phyloP scores from a whole-genome alignment of 2,888 invertebrate species.

The Euclidia mi region DNA sequence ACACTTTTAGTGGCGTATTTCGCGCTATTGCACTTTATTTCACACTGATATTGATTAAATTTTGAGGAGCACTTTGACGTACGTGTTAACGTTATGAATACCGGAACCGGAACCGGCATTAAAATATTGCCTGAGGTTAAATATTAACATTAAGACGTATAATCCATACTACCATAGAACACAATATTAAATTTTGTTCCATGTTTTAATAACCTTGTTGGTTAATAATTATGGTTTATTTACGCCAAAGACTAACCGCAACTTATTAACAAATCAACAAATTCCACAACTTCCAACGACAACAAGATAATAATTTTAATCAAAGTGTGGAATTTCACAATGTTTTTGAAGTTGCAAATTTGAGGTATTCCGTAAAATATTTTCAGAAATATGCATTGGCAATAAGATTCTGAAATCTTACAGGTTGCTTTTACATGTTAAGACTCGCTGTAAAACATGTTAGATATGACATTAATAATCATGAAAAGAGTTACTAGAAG shows the following conservation, averaged over 20 bases:
- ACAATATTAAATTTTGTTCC: neutral
- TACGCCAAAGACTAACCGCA: neutral
- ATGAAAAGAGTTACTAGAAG: too few species aligned
- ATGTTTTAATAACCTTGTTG: neutral
- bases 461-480: too few species aligned
- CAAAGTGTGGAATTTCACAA: neutral
- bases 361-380: neutral
- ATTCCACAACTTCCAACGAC: neutral
- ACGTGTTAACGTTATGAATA: too few species aligned
- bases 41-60: too few species aligned
- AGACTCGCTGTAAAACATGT: too few species aligned
- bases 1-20: too few species aligned
- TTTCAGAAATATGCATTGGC: neutral
- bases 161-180: neutral
- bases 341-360: constrained; percentile 3
- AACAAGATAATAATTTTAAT: constrained; percentile 4
- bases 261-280: constrained; percentile 2
- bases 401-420: neutral
- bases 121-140: too few species aligned
- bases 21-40: too few species aligned
- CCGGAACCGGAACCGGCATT: too few species aligned
- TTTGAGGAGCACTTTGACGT: too few species aligned
- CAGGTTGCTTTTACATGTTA: too few species aligned
- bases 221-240: neutral
- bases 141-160: too few species aligned